A percentile compares a stretch with the other conserved stretches of the same genome.
phyloP scores from a whole-genome alignment of 2,797 vertebrate genomes.

The Psittacula derbiana region DNA sequence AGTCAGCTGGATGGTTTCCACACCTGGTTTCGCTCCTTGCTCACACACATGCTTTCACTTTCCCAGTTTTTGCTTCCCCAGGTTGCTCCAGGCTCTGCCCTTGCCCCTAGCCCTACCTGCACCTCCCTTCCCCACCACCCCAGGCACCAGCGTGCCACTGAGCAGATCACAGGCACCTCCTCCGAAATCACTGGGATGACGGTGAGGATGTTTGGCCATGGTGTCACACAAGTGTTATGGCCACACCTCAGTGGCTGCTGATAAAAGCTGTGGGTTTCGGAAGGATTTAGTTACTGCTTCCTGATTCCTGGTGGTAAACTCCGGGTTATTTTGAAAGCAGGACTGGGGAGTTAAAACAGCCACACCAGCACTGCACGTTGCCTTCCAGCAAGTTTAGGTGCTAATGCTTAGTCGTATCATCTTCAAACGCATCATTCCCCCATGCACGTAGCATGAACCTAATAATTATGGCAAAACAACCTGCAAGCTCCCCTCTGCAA shows the following conservation, averaged over 20 bases:
- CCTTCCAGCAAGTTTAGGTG: not conserved
- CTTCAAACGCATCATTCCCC: not conserved
- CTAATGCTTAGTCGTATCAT: not conserved
- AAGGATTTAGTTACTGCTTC: not conserved
- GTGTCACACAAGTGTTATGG: not conserved
- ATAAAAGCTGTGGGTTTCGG: not conserved
- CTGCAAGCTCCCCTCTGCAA: not conserved
- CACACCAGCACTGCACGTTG: not conserved
- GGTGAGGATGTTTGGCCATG: not conserved
- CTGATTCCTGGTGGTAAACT: not conserved
- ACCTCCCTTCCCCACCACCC: not conserved
- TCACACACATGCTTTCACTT: not conserved
- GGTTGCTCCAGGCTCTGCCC: not conserved
- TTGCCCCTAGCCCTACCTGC: not conserved
- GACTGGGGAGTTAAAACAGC: not conserved
- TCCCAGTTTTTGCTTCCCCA: not conserved
- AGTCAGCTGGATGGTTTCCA: not conserved
- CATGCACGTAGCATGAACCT: fast-evolving
- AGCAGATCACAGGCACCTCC: not conserved
- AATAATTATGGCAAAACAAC: not conserved
- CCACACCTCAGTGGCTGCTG: not conserved
- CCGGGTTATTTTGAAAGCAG: not conserved
- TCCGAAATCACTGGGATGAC: not conserved
- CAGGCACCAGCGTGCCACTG: not conserved
- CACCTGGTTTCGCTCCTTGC: not conserved